Evolutionary conservation across 2,797 vertebrate species (phyloP).

Genomic region (Mus caroli): DNA sequence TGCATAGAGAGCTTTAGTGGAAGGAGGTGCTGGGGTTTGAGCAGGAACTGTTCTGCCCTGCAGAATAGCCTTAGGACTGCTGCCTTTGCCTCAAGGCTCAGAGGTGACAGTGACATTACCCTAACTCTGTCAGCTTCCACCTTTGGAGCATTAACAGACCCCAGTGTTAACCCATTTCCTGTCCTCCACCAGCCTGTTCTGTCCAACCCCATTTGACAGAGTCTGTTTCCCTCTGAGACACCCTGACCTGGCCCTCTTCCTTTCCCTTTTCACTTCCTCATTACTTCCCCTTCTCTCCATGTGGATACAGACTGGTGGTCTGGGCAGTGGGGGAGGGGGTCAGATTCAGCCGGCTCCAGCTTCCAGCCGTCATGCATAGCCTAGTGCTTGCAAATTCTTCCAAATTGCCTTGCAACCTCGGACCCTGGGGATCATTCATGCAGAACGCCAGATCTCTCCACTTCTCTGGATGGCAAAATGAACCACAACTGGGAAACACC

Average conservation of each 20-base stretch:
- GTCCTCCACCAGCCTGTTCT: too few relatives aligned
- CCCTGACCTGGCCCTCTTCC: too few relatives aligned
- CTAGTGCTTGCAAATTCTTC: neutral
- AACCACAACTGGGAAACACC: neutral
- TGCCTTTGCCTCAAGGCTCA: neutral
- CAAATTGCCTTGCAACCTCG: neutral
- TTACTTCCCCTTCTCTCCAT: neutral
- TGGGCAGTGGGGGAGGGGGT: neutral
- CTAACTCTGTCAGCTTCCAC: neutral
- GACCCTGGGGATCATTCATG: neutral
- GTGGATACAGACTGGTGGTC: neutral
- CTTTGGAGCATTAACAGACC: neutral
- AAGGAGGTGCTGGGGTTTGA: neutral
- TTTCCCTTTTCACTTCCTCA: neutral
- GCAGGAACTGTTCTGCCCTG: neutral
- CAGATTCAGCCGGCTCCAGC: neutral
- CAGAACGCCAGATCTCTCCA: neutral
- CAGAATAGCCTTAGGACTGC: neutral
- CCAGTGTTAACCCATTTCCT: neutral
- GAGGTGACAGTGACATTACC: neutral
- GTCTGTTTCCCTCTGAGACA: accelerated
- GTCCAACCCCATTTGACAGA: neutral
- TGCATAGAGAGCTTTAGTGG: neutral
- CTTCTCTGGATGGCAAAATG: conserved; percentile 16
- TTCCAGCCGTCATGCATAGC: too few relatives aligned